Base-by-base conservation (phyloP, 2,888 invertebrate species). In the Hypselothyrea guttata region DNA sequence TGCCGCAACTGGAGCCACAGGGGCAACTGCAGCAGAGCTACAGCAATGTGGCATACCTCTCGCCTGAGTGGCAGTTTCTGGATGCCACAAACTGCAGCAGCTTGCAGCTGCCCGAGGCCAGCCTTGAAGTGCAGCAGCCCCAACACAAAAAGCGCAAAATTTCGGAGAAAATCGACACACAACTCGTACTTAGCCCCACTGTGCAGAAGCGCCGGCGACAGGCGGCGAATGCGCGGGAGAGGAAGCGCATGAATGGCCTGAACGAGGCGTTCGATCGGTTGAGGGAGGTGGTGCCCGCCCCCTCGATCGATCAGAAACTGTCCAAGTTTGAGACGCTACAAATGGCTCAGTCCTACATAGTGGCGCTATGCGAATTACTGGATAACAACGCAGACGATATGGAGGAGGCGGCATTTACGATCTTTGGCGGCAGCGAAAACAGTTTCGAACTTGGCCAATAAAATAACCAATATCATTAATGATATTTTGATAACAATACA, bases 281-380 rank as follows among this genome's bases (percentile, higher is more conserved):
- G 4, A 90, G 95, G 15, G 93, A 93, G 78, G 94, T 95, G 12
- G 93, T 95, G 15, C 95, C 95, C 0, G 93, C 93, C 4, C 91
- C 94, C 7, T 93, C 93, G 2, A 92, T 93, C 48, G 94, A 95
- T 78, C 93, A 93, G 79, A 94, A 94, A 87, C 90, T 95, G 31
- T 94, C 94, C 72, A 95, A 95, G 89, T 95, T 93, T 86, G 95
- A 95, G 87, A 95, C 95, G 0, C 89, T 95, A 22, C 95, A 95
- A 90, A 94, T 95, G 94, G 95, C 95, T 0, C 94, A 95, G 82
- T 94, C 93, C 4, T 95, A 95, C 82, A 95, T 95, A 52, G 89
- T 92, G 4, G 94, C 94, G 0, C 88, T 95, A 9, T 92, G 92
- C 86, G 94, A 94, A 84, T 90, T 94, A 34, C 90, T 94, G 46